Base-by-base conservation (phyloP, 2,888 invertebrate species). In the Mimas tiliae region DNA sequence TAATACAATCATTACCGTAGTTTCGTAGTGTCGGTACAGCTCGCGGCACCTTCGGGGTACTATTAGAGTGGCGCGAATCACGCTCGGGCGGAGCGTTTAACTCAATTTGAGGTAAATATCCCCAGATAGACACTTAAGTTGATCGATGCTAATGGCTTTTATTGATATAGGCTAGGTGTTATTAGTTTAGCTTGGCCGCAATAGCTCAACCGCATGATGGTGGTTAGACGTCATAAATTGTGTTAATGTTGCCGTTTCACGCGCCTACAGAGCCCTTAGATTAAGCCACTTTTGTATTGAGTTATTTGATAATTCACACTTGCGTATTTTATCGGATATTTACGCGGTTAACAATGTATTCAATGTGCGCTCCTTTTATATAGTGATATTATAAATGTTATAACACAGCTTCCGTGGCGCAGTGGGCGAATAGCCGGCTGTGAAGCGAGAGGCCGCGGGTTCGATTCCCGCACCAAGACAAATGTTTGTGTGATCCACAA, bases 71-170 rank as follows among this genome's bases (percentile, higher is more conserved):
- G 76, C 74, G 73, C 69, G 76, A 72, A 71, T 75, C 73, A 58
- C 58, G 58, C 58, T 58, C 58, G 19, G 58, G 42, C 75, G 71
- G 75, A 73, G 78, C 85, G 87, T 87, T 91, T 91, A 91, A 84
- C 87, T 86, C 88, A 89, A 90, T 90, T 90, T 83, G 82, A 82
- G 79, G 81, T 83, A 88, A 90, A 58, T 87, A 84, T 81, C 77
- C 74, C 80, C 75, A 79, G 85, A 87, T 85, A 86, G 85, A 85
- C 88, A 88, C 86, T 89, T 87, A 89, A 81, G 70, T 82, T 90
- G 92, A 91, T 91, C 87, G 91, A 91, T 88, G 86, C 79, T 92
- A 91, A 92, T 91, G 82, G 87, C 86, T 84, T 92, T 92, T 93
- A 92, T 92, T 92, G 93, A 92, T 92, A 92, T 90, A 90, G 84